Percentiles rank a stretch among this genome's conserved stretches.
These are phyloP conservation scores for Gymnobelideus leadbeateri DNA, from an alignment of 2,113 vertebrate genomes.

Conservation along the genomic window DNA sequence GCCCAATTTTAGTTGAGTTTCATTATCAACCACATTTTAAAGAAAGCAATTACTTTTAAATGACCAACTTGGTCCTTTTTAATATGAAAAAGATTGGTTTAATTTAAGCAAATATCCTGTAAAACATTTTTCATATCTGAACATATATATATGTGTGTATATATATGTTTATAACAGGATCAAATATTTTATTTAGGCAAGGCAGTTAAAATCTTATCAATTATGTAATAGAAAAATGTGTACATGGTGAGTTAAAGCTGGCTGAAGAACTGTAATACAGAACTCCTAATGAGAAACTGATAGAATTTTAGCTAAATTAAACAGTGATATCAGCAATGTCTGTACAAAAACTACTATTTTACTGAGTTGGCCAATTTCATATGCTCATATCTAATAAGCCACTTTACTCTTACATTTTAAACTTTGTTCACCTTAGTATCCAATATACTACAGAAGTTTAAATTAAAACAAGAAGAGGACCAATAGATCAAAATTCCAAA, in stretches of 20 bases:
- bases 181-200: slow-evolving; percentile 26
- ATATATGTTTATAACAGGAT: slow-evolving; percentile 18
- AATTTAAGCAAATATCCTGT: slow-evolving; percentile 52
- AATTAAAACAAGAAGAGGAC: slow-evolving; percentile 1
- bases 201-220: slow-evolving; percentile 59
- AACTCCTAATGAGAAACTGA: slow-evolving; percentile 39
- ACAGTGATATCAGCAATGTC: slow-evolving; percentile 8
- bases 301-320: slow-evolving; percentile 37
- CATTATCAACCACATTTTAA: slow-evolving; percentile 42
- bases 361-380: neutral
- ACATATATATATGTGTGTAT: no score
- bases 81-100: slow-evolving; percentile 39
- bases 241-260: neutral
- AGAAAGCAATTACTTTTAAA: slow-evolving; percentile 30
- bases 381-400: neutral
- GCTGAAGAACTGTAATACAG: neutral
- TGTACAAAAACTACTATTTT: slow-evolving; percentile 30
- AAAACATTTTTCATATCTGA: slow-evolving; percentile 40
- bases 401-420: slow-evolving; percentile 18
- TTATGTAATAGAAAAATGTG: slow-evolving; percentile 18
- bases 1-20: slow-evolving; percentile 30
- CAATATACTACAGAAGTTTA: slow-evolving; percentile 33
- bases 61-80: neutral
- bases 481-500: slow-evolving; percentile 41
- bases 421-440: slow-evolving; percentile 53